Percentiles rank a stretch among this genome's conserved stretches.
Evolutionary conservation across 30 jellyfish, hydroid and myxozoan genomes (phyloP).

Genomic region (Cassiopea andromeda): DNA sequence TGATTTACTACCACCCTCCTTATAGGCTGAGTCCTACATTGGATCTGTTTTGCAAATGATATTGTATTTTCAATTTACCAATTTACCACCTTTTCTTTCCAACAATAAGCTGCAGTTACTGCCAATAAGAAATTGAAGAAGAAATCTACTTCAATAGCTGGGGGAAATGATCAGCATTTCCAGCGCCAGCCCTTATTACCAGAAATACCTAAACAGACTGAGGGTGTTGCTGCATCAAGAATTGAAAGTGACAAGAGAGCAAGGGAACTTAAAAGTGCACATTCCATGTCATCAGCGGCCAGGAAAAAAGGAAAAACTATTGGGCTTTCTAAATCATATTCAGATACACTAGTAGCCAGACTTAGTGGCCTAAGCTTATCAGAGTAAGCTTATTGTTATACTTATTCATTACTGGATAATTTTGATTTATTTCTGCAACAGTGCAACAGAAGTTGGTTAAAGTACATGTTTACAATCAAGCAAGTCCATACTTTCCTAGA

Average conservation of each 20-base stretch:
- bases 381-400: not conserved
- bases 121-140: not conserved
- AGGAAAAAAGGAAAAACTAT: not conserved
- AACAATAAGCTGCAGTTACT: not conserved
- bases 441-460: too few relatives aligned
- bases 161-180: not conserved
- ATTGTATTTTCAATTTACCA: not conserved
- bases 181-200: not conserved
- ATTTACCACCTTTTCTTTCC: not conserved
- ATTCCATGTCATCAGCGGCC: not conserved
- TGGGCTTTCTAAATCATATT: not conserved
- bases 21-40: too few relatives aligned
- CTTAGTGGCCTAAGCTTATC: constrained; percentile 41
- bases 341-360: constrained; percentile 41
- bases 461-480: too few relatives aligned
- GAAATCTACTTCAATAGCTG: not conserved
- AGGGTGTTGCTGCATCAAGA: constrained; percentile 5
- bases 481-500: too few relatives aligned
- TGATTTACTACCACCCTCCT: too few relatives aligned
- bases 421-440: too few relatives aligned
- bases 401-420: not conserved
- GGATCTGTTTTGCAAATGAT: too few relatives aligned
- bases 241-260: not conserved
- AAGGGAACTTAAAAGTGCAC: not conserved
- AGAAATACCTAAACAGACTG: not conserved